Evolutionary conservation across 2,113 vertebrate species (phyloP), one percentile per base, ranked within the genome.

Genomic region (Lepus timidus): DNA sequence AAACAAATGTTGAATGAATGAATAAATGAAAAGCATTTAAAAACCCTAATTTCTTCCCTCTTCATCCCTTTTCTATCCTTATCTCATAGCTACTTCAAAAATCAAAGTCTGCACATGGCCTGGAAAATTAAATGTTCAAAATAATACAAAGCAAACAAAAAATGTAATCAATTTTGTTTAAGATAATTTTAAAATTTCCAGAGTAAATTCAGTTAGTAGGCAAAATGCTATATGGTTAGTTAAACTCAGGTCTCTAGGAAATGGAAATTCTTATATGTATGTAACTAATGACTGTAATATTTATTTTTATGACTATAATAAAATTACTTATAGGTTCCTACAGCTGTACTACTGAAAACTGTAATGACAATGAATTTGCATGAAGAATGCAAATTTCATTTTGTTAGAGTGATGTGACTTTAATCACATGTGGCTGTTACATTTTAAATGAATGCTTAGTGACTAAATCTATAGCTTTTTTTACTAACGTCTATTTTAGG

Each of bases 391-490:
- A 97, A 96, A 94, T 90, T 89, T 92, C 75, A 76, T 97, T 94
- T 93, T 93, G 52, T 61, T 70, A 70, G 71, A 64, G 33, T 68
- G 68, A 75, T 65, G 39, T 94, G 93, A 90, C 91, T 97, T 97
- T 96, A 88, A 96, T 83, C 95, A 91, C 81, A 92, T 87, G 88
- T 70, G 70, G 71, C 23, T 95, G 93, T 96, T 97, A 94, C 81
- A 90, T 95, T 97, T 97, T 97, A 97, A 97, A 97, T 97, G 96
- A 95, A 93, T 96, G 96, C 92, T 97, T 96, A 98, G 92, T 76
- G 95, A 94, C 68, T 90, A 75, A 95, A 7, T 76, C 91, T 93
- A 65, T 95, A 97, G 96, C 95, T 92, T 98, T 98, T 93, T 94
- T 89, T 90, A 92, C 81, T 0, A 11, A 95, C 65, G 36, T 88